Percentiles rank a stretch among this genome's conserved stretches.
phyloP scores from a whole-genome alignment of 1,140 invertebrate genomes.

The Archivesica marissinica region DNA sequence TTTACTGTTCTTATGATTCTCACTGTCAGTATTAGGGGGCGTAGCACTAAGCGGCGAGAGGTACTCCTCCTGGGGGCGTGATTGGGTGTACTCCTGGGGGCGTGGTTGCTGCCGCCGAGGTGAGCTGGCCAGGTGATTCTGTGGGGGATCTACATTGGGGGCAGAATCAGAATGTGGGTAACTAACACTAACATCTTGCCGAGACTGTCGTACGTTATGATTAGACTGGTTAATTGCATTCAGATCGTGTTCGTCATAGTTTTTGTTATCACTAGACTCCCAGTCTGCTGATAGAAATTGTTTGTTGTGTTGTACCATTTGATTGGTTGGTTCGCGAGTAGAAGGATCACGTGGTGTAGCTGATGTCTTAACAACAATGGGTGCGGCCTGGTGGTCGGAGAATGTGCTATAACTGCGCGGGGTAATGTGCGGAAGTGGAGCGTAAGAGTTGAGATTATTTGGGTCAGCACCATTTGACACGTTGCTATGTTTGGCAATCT shows the following conservation, averaged over 20 bases:
- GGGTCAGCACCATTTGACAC: constrained; percentile 48
- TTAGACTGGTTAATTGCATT: constrained; percentile 36
- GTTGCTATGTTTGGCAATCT: constrained; percentile 57
- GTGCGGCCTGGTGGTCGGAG: background rate
- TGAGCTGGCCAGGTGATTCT: constrained; percentile 49
- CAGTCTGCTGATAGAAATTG: background rate
- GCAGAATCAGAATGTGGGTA: constrained; percentile 52
- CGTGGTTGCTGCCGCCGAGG: constrained; percentile 34
- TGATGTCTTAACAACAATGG: constrained; percentile 2
- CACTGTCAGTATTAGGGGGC: constrained; percentile 50
- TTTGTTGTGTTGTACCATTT: background rate
- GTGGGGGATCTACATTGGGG: constrained; percentile 58
- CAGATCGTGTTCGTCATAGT: background rate
- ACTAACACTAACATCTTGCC: constrained; percentile 43
- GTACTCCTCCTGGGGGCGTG: constrained; percentile 39
- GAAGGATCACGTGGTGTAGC: constrained; percentile 14
- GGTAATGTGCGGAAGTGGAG: constrained; percentile 40
- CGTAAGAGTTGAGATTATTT: background rate
- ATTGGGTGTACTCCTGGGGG: constrained; percentile 28
- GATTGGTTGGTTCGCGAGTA: background rate
- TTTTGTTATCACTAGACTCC: constrained; percentile 6
- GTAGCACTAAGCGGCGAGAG: constrained; percentile 63
- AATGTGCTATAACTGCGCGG: constrained; percentile 7
- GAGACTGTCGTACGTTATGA: constrained; percentile 16
- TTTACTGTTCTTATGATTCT: constrained; percentile 40